A percentile compares a stretch with the other conserved stretches of the same genome.
Evolutionary conservation across 2,888 invertebrate species (phyloP).

Genomic region (Malthinus seriepunctatus): DNA sequence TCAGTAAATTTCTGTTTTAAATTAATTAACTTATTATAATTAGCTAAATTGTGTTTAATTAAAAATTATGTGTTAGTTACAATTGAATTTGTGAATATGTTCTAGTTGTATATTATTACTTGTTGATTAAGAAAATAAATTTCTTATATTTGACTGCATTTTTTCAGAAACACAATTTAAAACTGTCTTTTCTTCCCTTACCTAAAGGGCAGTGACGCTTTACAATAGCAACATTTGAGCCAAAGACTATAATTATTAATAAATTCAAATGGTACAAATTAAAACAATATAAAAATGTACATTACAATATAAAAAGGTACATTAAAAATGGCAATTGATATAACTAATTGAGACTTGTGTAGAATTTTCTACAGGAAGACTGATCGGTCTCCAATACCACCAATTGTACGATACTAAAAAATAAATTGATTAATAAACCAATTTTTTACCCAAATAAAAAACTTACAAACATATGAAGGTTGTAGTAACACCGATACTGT

Average conservation of each 20-base stretch:
- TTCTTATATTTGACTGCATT: too few species aligned
- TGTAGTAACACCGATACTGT: slow-evolving; percentile 72
- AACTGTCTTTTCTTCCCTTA: too few species aligned
- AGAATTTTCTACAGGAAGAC: slow-evolving; percentile 64
- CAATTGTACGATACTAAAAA: slow-evolving; percentile 81
- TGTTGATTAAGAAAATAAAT: too few species aligned
- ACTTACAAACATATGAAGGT: slow-evolving; percentile 78
- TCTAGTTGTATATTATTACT: neutral
- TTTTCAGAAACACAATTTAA: too few species aligned
- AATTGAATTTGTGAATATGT: neutral
- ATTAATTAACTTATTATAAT: slow-evolving; percentile 27
- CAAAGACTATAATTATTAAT: too few species aligned
- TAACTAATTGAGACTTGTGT: slow-evolving; percentile 67
- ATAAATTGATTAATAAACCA: slow-evolving; percentile 12
- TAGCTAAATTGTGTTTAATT: slow-evolving; percentile 34
- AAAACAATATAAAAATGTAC: neutral
- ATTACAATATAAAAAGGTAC: neutral
- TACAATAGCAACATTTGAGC: too few species aligned
- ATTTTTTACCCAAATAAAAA: neutral
- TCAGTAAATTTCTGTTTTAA: slow-evolving; percentile 59
- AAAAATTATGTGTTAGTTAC: neutral
- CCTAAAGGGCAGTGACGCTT: too few species aligned
- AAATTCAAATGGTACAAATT: neutral
- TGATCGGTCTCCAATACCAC: slow-evolving; percentile 80
- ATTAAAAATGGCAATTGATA: slow-evolving; percentile 73